Evolutionary conservation across 2,888 invertebrate species (phyloP), one percentile per base, ranked within the genome.

Genomic region (Cordilura impudica): DNA sequence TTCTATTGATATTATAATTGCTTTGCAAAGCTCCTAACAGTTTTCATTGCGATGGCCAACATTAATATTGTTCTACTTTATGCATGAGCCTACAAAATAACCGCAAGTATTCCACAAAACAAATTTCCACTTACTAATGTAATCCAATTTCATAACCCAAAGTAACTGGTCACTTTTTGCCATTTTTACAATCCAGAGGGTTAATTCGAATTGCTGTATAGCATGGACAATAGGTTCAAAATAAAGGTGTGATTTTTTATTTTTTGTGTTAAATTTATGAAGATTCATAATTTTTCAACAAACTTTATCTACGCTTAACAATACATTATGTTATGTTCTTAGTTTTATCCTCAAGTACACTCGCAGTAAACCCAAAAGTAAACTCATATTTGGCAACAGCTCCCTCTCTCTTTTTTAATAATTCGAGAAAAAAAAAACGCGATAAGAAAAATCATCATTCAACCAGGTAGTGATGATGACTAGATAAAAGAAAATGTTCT

Each of bases 211-310:
- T 23, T 69, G 14, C 53, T 53, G 23, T 18, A n/a, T 26, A n/a
- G 23, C 4, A 39, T 47, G 31, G 35, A n/a, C 67, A 49, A 58
- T 35, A 14, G 31, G 14, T 60, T 56, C 23, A 63, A 61, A 53
- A 35, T 35, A 31, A 75, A 74, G 79, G 71, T 79, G 79, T 79
- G 79, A 75, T 71, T 70, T 63, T 75, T 39, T n/a, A n/a, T 56
- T n/a, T n/a, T n/a, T 39, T 79, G 75, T 72, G 63, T 71, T 63
- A 67, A 79, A 79, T 79, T 75, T 79, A 71, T 79, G 71, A 75
- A 79, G 79, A 75, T 75, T 75, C 79, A 75, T 79, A 75, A 75
- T 71, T 71, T 79, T 67, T 66, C 47, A 70, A 71, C 65, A 74
- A n/a, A 61, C 66, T 73, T 75, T 78, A 45, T 56, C 10, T 31